Evolutionary conservation across 2,113 vertebrate genomes (phyloP).

Genomic region (Trochalopteron elliotii): DNA sequence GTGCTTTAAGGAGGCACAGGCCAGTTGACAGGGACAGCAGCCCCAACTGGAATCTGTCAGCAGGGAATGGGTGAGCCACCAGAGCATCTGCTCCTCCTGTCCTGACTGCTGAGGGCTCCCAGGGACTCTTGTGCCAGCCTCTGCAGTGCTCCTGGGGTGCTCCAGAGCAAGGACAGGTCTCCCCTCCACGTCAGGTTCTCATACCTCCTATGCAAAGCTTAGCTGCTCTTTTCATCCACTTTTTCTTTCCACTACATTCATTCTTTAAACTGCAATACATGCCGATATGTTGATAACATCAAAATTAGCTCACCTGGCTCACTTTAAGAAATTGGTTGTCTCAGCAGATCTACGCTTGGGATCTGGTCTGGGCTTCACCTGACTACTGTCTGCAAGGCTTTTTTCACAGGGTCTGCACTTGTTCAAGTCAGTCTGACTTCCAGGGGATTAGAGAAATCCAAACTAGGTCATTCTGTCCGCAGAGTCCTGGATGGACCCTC

Average conservation of each 20-base stretch:
- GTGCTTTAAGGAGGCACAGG: not conserved
- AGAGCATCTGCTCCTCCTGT: not conserved
- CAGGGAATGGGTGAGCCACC: not conserved
- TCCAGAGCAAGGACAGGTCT: not conserved
- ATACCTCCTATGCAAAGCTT: not conserved
- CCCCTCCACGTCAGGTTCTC: accelerated
- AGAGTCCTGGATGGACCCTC: not conserved
- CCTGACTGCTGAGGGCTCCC: not conserved
- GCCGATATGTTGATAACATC: not conserved
- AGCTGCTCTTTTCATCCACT: not conserved
- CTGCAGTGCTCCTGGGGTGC: not conserved
- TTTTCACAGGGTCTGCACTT: not conserved
- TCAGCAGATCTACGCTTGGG: not conserved
- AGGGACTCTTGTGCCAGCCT: not conserved
- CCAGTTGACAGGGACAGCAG: not conserved
- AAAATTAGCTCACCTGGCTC: not conserved
- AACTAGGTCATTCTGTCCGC: not conserved
- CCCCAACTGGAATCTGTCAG: not conserved
- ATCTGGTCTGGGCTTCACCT: not conserved
- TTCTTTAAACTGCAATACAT: not conserved
- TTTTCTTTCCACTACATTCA: not conserved
- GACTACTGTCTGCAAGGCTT: not conserved
- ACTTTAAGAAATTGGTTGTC: accelerated
- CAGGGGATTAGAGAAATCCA: not conserved
- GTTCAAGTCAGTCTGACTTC: not conserved